Conservation (phyloP, 2,113 vertebrate species). For the Clarias macrocephalus region DNA sequence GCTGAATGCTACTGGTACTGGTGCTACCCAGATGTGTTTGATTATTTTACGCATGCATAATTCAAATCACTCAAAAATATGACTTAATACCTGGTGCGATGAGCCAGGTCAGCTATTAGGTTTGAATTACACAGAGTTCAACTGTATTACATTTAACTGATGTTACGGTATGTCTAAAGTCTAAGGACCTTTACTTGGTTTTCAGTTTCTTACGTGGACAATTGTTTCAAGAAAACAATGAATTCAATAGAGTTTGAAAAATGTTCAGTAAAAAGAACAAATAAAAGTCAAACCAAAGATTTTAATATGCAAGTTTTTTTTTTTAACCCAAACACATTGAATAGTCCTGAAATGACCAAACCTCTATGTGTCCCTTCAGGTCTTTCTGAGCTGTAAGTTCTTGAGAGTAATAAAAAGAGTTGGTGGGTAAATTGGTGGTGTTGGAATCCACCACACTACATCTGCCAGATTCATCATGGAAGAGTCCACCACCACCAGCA, state of each 20-base stretch:
- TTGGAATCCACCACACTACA: conserved; percentile 1
- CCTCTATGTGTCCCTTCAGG: not conserved
- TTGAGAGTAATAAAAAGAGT: not conserved
- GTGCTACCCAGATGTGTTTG: not conserved
- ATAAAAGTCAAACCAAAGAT: not conserved
- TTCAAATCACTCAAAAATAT: too few relatives aligned
- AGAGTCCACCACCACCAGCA: not conserved
- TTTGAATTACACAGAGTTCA: not conserved
- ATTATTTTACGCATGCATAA: not conserved
- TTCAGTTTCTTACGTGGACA: not conserved
- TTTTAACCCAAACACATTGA: not conserved
- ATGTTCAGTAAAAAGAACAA: not conserved
- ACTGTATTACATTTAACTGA: not conserved
- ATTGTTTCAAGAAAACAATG: not conserved
- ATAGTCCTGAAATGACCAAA: conserved; percentile 2
- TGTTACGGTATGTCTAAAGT: not conserved
- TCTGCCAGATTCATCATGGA: not conserved
- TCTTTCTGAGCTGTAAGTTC: not conserved
- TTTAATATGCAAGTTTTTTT: not conserved
- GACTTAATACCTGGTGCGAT: too few relatives aligned
- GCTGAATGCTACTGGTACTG: not conserved
- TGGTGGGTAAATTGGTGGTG: not conserved
- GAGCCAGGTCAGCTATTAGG: too few relatives aligned
- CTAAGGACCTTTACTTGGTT: not conserved
- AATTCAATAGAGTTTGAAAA: not conserved